Evolutionary conservation across 1,140 invertebrate genomes (phyloP), one percentile per base, ranked within the genome.

Genomic region (Drosophila melanica): DNA sequence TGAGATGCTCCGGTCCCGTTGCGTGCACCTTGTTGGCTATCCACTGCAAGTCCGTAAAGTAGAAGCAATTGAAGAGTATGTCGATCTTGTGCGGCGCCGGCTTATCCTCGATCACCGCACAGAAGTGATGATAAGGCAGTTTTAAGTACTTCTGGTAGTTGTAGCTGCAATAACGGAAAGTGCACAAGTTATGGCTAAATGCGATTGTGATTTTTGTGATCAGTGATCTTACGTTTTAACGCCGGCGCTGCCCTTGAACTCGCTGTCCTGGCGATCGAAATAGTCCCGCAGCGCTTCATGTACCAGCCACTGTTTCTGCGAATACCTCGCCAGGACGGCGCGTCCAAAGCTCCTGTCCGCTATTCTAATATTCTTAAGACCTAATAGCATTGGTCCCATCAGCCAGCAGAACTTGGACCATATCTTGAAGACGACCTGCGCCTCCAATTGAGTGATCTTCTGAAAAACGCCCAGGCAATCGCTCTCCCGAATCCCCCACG

Each of bases 81-180:
- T 91, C 90, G 47, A 91, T 79, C 67, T 91, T 91, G 69, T 90
- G 90, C 47, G 79, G 18, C 58, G 89, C 79, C 55, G 84, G 77
- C 42, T 90, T 89, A 35, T 91, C 87, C 77, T 91, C 90, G 69
- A 91, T 90, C 41, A 90, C 81, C 70, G 84, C 79, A 87, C 90
- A 91, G 67, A 92, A 91, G 65, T 91, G 92, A 74, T 97, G 96
- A 92, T 94, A 96, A 57, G 97, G 96, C 45, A 97, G 93, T 92
- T 98, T 96, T 92, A 96, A 96, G 45, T 97, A 92, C 92, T 96
- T 96, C 89, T 97, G 92, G n/a, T 94, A 93, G 91, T 97, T 97
- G 90, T 95, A 95, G 85, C 95, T 95, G 89, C 35, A 93, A 93
- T 64, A 5, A 0, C 20, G 2, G 2, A 23, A 2, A n/a, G n/a